Conservation (phyloP, 1,140 invertebrate genomes). For the Scaptomyza hsui region DNA sequence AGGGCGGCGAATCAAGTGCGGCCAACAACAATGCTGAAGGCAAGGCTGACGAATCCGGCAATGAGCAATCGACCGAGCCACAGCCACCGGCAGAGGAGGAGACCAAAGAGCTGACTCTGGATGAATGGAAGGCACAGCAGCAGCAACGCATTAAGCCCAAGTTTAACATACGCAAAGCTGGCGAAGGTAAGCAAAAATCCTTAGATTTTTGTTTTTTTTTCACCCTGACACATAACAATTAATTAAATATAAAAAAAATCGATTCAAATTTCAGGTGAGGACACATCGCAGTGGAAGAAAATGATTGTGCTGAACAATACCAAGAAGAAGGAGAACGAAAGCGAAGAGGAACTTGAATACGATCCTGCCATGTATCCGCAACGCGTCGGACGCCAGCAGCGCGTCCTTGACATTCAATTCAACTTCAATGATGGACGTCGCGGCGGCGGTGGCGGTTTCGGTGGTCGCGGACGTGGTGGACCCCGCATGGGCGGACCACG, state of each 20-base stretch:
- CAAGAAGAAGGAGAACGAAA: slow-evolving; percentile 86
- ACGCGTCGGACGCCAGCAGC: slow-evolving; percentile 94
- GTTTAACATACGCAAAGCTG: slow-evolving; percentile 95
- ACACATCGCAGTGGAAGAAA: slow-evolving; percentile 96
- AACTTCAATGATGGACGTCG: slow-evolving; percentile 93
- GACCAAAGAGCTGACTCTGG: slow-evolving; percentile 92
- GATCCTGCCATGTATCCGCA: slow-evolving; percentile 93
- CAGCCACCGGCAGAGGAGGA: slow-evolving; percentile 88
- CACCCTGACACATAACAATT: no score
- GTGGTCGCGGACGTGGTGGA: slow-evolving; percentile 87
- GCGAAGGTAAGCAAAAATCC: slow-evolving; percentile 91
- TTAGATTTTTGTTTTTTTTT: no score
- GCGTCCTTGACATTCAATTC: slow-evolving; percentile 94
- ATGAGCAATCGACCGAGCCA: slow-evolving; percentile 84
- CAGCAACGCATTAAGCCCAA: slow-evolving; percentile 90
- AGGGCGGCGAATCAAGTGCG: slow-evolving; percentile 84
- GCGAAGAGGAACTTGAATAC: slow-evolving; percentile 88
- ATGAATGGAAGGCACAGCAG: slow-evolving; percentile 94
- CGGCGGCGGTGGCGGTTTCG: slow-evolving; percentile 87
- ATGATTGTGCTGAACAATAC: slow-evolving; percentile 87
- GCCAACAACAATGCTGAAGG: slow-evolving; percentile 49
- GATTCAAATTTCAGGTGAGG: slow-evolving; percentile 89
- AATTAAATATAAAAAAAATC: no score
- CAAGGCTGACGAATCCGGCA: slow-evolving; percentile 83
- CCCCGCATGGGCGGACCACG: slow-evolving; percentile 86